A percentile compares a stretch with the other conserved stretches of the same genome.
These are phyloP conservation scores for Potorous gilbertii DNA, from an alignment of 2,797 vertebrate genomes.

Conservation along the genomic window DNA sequence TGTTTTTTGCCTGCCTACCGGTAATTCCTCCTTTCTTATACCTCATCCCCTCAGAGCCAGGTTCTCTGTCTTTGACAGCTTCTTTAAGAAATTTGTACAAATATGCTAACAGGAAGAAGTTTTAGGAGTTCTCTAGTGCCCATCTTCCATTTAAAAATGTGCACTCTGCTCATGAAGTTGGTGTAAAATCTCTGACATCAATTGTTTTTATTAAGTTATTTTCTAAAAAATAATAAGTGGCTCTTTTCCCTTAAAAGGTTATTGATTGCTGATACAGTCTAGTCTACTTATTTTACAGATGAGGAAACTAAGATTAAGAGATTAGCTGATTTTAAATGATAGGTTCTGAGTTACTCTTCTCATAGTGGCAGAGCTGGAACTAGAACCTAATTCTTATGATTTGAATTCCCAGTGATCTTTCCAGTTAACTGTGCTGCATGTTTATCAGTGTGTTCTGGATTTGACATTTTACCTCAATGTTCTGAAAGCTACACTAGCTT, in stretches of 20 bases:
- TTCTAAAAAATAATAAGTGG: neutral
- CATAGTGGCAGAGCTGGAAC: neutral
- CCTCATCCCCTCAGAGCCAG: neutral
- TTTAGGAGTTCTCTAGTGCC: neutral
- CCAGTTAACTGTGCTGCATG: neutral
- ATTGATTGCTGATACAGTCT: neutral
- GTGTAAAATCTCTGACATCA: neutral
- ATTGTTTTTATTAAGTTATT: neutral
- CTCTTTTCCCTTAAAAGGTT: neutral
- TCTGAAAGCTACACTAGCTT: conserved; percentile 1
- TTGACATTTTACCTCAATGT: conserved; percentile 28
- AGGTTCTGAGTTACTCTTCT: neutral
- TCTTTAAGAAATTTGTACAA: neutral
- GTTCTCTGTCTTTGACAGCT: neutral
- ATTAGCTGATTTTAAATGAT: neutral
- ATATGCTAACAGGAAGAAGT: neutral
- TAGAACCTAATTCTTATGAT: neutral
- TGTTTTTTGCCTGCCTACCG: neutral
- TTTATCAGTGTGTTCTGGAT: conserved; percentile 9
- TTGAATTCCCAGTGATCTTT: neutral
- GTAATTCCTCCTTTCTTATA: neutral
- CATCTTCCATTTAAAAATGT: neutral
- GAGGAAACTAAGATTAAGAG: neutral
- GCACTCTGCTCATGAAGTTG: neutral
- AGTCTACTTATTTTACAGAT: neutral